These are phyloP conservation scores for Pipistrellus pygmaeus DNA, from an alignment of 2,797 vertebrate genomes.

Conservation along the genomic window DNA sequence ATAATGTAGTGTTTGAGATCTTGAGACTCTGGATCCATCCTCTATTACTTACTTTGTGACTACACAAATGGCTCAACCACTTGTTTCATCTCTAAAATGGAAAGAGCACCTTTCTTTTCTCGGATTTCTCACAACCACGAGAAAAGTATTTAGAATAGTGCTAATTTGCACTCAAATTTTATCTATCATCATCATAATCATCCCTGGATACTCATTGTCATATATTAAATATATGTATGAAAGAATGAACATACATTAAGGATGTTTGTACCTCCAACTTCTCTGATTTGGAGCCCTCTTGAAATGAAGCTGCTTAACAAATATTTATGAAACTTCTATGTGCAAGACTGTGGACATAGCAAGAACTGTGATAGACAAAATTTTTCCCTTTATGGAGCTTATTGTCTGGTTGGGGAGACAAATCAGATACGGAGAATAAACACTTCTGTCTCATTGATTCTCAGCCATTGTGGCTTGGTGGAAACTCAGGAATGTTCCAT, in stretches of 20 bases:
- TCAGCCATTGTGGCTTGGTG: neutral
- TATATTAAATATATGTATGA: neutral
- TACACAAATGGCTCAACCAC: neutral
- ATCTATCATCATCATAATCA: neutral
- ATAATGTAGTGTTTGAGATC: neutral
- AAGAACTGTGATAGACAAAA: neutral
- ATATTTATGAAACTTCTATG: neutral
- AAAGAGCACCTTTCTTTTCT: slow-evolving; percentile 2
- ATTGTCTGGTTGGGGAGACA: neutral
- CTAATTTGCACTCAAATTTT: neutral
- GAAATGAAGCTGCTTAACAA: slow-evolving; percentile 16
- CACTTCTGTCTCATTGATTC: neutral
- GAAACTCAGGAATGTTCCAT: neutral
- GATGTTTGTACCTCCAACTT: slow-evolving; percentile 33
- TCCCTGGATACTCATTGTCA: neutral
- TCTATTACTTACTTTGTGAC: neutral
- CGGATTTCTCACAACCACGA: neutral
- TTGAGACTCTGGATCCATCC: neutral
- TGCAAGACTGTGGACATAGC: neutral
- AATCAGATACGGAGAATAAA: neutral
- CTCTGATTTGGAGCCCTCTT: slow-evolving; percentile 22
- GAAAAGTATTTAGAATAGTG: neutral
- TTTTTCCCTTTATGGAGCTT: neutral
- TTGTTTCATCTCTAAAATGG: neutral
- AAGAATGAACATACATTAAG: neutral